phyloP scores from a whole-genome alignment of 2,888 invertebrate genomes.

The Drosophila crucigera region DNA sequence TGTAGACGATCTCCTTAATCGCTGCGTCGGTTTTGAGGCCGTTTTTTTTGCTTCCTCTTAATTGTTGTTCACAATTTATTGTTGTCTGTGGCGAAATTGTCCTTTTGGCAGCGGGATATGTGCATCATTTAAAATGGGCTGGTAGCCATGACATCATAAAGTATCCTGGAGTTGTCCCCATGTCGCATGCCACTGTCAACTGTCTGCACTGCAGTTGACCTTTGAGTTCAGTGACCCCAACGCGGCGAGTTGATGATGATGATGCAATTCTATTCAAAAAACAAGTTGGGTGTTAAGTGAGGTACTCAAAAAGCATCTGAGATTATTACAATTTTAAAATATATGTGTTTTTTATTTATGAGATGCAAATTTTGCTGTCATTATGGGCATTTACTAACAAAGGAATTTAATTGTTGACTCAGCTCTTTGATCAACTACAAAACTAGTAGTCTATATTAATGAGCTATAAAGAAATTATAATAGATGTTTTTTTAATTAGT shows the following conservation, averaged over 20 bases:
- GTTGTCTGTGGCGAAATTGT: slow-evolving; percentile 22
- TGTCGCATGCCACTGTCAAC: slow-evolving; percentile 26
- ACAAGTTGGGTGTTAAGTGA: background rate
- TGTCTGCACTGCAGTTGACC: slow-evolving; percentile 62
- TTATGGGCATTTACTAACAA: background rate
- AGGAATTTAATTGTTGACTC: background rate
- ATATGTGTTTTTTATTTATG: background rate
- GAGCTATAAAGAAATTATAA: background rate
- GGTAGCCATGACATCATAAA: slow-evolving; percentile 70
- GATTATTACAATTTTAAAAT: background rate
- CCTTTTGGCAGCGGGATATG: slow-evolving; percentile 33
- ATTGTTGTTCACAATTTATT: slow-evolving; percentile 36
- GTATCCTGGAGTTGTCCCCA: slow-evolving; percentile 18
- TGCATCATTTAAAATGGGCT: slow-evolving; percentile 11
- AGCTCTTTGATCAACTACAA: background rate
- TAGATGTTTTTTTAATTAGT: background rate
- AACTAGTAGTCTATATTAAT: background rate
- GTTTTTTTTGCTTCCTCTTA: slow-evolving; percentile 26
- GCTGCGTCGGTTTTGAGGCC: slow-evolving; percentile 10
- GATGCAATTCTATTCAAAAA: slow-evolving; percentile 52
- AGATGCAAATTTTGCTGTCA: background rate
- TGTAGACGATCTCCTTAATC: slow-evolving; percentile 28
- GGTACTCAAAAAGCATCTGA: background rate
- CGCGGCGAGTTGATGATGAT: slow-evolving; percentile 26
- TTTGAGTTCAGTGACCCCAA: slow-evolving; percentile 67